phyloP scores from a whole-genome alignment of 2,113 vertebrate genomes.

The Seriola rivoliana region DNA sequence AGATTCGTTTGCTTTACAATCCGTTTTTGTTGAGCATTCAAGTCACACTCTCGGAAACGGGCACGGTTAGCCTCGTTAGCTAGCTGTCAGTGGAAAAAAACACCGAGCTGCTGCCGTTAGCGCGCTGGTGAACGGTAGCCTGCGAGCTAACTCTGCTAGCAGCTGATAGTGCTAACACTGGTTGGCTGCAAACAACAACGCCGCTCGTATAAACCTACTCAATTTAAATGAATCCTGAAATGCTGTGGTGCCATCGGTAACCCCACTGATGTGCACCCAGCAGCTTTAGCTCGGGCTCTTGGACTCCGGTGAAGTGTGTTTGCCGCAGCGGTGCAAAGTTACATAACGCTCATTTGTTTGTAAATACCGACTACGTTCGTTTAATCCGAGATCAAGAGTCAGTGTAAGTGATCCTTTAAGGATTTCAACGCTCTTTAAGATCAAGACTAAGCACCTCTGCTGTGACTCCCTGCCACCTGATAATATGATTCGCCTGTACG shows the following conservation, averaged over 20 bases:
- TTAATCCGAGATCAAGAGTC: constrained; percentile 20
- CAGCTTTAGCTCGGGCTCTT: not conserved
- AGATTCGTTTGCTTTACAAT: not conserved
- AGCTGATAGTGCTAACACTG: not conserved
- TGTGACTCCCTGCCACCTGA: not conserved
- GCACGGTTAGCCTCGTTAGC: constrained; percentile 66
- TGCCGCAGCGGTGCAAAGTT: constrained; percentile 61
- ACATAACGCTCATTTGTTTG: constrained; percentile 73
- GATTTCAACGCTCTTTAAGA: constrained; percentile 1
- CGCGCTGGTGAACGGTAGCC: constrained; percentile 37
- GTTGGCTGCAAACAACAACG: not conserved
- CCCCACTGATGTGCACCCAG: accelerated
- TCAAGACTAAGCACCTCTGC: constrained; percentile 3
- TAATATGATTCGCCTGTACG: not conserved
- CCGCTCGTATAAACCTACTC: not conserved
- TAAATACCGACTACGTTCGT: constrained; percentile 62
- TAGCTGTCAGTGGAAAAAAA: constrained; percentile 73
- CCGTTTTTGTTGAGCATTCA: not conserved
- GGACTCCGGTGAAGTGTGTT: not conserved
- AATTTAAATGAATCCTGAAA: accelerated
- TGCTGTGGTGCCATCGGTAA: accelerated
- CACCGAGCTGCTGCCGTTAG: constrained; percentile 21
- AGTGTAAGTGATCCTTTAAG: not conserved
- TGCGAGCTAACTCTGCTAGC: constrained; percentile 41
- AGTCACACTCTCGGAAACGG: constrained; percentile 44